A percentile compares a stretch with the other conserved stretches of the same genome.
Evolutionary conservation across 2,888 invertebrate species (phyloP).

Genomic region (Drosophila aldrichi): DNA sequence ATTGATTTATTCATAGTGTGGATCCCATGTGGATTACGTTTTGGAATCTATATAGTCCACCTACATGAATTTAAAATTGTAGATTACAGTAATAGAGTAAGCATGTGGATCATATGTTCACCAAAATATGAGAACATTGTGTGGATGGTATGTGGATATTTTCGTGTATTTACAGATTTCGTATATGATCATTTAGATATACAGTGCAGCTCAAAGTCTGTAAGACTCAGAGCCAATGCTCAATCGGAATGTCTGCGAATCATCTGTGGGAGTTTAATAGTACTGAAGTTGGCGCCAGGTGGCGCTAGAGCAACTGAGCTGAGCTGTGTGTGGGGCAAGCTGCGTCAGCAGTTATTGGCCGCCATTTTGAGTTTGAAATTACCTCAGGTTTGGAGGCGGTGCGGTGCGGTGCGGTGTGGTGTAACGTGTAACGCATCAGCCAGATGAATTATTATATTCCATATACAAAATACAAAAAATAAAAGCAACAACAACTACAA

Average conservation of each 20-base stretch:
- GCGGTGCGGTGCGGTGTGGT: conserved; percentile 20
- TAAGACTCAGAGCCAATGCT: background rate
- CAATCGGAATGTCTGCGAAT: background rate
- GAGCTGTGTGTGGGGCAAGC: background rate
- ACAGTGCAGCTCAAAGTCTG: too few relatives aligned
- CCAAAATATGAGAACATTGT: too few relatives aligned
- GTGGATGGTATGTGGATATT: too few relatives aligned
- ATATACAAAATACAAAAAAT: conserved; percentile 25
- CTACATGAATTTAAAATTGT: too few relatives aligned
- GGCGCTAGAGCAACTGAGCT: conserved; percentile 44
- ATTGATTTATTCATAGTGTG: too few relatives aligned
- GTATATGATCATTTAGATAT: background rate
- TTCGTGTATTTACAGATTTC: background rate
- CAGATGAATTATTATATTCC: conserved; percentile 69
- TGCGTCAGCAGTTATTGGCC: conserved; percentile 34
- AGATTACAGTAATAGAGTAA: too few relatives aligned
- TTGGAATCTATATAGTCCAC: too few relatives aligned
- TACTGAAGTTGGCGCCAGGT: conserved; percentile 43
- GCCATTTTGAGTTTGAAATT: conserved; percentile 57
- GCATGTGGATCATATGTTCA: too few relatives aligned
- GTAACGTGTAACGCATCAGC: conserved; percentile 51
- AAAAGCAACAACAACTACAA: conserved; percentile 24
- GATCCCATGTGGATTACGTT: background rate
- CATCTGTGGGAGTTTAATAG: background rate
- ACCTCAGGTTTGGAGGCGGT: conserved; percentile 38